A percentile compares a stretch with the other conserved stretches of the same genome.
phyloP scores from a whole-genome alignment of 2,888 invertebrate genomes.

The Sarcophaga caerulescens region DNA sequence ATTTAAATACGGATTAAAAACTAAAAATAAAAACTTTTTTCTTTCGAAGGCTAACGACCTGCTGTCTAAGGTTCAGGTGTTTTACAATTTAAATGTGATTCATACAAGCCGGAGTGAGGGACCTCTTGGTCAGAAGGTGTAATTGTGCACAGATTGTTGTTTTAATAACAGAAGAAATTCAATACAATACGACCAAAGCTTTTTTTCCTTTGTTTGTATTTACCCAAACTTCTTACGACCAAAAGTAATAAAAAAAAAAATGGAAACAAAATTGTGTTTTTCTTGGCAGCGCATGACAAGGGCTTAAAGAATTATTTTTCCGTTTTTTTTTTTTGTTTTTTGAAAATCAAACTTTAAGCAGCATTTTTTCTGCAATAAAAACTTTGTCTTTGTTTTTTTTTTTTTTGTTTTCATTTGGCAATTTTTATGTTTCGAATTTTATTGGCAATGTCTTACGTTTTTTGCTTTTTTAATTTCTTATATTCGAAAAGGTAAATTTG shows the following conservation, averaged over 20 bases:
- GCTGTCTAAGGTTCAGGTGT: conserved; percentile 16
- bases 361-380: neutral
- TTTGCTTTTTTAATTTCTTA: no score
- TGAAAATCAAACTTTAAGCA: neutral
- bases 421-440: no score
- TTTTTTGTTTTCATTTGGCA: no score
- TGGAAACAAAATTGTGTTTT: neutral
- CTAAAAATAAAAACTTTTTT: neutral
- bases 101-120: no score
- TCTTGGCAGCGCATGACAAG: conserved; percentile 38
- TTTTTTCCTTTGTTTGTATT: no score
- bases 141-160: no score
- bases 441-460: no score
- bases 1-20: conserved; percentile 16
- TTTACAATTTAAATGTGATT: conserved; percentile 32
- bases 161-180: no score
- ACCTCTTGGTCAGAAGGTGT: no score
- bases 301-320: neutral
- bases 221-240: neutral
- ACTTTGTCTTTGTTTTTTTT: neutral
- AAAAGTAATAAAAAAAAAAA: neutral
- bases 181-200: no score
- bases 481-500: no score
- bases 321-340: neutral
- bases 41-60: neutral